Evolutionary conservation across 2,113 vertebrate species (phyloP), one percentile per base, ranked within the genome.

Genomic region (Petromus typicus): DNA sequence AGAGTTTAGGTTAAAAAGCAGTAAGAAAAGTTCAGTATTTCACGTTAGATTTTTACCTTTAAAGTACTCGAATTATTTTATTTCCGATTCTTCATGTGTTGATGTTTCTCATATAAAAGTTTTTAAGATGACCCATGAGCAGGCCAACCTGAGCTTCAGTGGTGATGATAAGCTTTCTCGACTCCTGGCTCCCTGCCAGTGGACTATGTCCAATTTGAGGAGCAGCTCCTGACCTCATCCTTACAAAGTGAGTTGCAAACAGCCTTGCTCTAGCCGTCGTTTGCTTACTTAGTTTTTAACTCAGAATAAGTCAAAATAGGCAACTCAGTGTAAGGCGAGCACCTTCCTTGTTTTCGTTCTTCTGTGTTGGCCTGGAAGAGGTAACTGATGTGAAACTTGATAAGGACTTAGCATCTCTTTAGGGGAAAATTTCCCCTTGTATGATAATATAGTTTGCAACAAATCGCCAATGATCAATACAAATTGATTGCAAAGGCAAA

Each of bases 51-150:
- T 85, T 51, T 80, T 45, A 81, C 69, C 78, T 76, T 93, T 64
- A 94, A 92, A 69, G 34, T 34, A n/a, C 63, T 73, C n/a, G 51
- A 3, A 48, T 22, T 30, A 48, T 56, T 67, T 86, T 86, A 40
- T 92, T 95, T 90, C 86, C 40, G 84, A 20, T 48, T 45, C 18
- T 66, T 63, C 40, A 27, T 34, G 25, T 73, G 40, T 57, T 92
- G 66, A 54, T 34, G 9, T 93, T 93, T 78, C 9, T 69, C 86
- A 91, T 86, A 79, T 40, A 73, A 76, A 87, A 78, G 79, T 34
- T 40, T 84, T 87, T 67, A 40, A 89, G 69, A 63, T 92, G 91
- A 67, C 56, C 54, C 37, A 27, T 71, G 30, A 69, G 73, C 40
- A 71, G 63, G 32, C 30, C 32, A 79, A 78, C 23, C 3, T 64